Percentiles rank a stretch among this genome's conserved stretches.
Conservation (phyloP, 1,140 invertebrate species). For the Lamellibrachia luymesi region DNA sequence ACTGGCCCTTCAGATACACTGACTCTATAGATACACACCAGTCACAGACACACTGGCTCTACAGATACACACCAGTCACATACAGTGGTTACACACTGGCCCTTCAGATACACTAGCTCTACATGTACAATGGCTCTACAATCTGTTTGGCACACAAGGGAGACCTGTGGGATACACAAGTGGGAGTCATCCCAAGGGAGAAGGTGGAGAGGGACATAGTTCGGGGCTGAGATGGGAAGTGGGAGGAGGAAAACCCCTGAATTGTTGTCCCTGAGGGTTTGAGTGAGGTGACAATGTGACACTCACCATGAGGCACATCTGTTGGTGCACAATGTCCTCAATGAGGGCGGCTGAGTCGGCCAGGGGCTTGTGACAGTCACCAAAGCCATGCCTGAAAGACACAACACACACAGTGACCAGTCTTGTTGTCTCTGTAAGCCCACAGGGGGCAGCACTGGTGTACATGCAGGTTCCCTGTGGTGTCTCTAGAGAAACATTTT, state of each 20-base stretch:
- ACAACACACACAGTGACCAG: not conserved
- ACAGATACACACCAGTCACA: not conserved
- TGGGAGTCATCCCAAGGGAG: not conserved
- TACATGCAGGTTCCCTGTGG: not conserved
- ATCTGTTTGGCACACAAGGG: not conserved
- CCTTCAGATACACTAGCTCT: not conserved
- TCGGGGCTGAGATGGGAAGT: not conserved
- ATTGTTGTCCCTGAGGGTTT: no score
- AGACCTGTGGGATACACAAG: not conserved
- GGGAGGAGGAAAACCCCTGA: not conserved
- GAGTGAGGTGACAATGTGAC: not conserved
- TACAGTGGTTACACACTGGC: not conserved
- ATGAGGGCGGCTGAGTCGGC: slow-evolving; percentile 68
- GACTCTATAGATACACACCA: no score
- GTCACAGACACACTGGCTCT: not conserved
- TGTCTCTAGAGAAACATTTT: not conserved
- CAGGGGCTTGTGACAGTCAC: slow-evolving; percentile 68
- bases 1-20: not conserved
- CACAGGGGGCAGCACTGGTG: not conserved
- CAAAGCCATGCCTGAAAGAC: slow-evolving; percentile 65
- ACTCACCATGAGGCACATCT: slow-evolving; percentile 57
- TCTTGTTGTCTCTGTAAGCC: not conserved
- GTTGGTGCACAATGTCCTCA: slow-evolving; percentile 67
- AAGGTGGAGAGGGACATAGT: no score
- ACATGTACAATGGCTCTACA: not conserved